Evolutionary conservation across 2,113 vertebrate genomes (phyloP), one percentile per base, ranked within the genome.

Genomic region (Leptodactylus fuscus): DNA sequence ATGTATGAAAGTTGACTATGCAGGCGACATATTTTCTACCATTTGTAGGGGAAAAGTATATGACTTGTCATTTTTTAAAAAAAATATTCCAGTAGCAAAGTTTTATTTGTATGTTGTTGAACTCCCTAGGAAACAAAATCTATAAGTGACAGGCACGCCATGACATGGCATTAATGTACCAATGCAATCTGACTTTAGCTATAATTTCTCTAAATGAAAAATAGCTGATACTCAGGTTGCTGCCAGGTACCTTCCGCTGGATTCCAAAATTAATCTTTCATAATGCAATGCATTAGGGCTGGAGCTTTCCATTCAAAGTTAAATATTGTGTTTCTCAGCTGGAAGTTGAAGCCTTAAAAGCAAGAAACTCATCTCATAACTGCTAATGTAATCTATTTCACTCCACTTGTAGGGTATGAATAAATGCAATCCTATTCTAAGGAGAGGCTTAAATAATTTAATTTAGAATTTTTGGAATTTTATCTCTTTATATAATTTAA

Each of bases 321-420:
- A 41, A 60, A 24, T 58, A 44, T 62, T 36, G 12, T 44, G 53
- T 29, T 62, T 44, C 55, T 65, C 78, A 62, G 51, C 46, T 81
- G 55, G 78, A 81, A 60, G 78, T 65, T 58, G 29, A 71, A 41
- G 22, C 29, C 24, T 34, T 77, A 77, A 51, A 34, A 51, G 48
- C 74, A 24, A 20, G 18, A 79, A 81, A 60, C 55, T 75, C 71
- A 48, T 49, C 24, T 76, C 29, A 15, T 81, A 38, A 65, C 8
- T 34, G 49, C 76, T 62, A 81, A 44, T 81, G 55, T 29, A 62
- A 44, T 62, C 38, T 81, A 34, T 38, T 32, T 79, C 51, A 38
- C 10, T 58, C 1, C 24, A 24, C 76, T 79, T 58, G 2, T 60
- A 81, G 78, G 36, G 7, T 65, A 41, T 46, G 58, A 29, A 65